Evolutionary conservation across 2,113 vertebrate species (phyloP).

Genomic region (Nothoprocta perdicaria): DNA sequence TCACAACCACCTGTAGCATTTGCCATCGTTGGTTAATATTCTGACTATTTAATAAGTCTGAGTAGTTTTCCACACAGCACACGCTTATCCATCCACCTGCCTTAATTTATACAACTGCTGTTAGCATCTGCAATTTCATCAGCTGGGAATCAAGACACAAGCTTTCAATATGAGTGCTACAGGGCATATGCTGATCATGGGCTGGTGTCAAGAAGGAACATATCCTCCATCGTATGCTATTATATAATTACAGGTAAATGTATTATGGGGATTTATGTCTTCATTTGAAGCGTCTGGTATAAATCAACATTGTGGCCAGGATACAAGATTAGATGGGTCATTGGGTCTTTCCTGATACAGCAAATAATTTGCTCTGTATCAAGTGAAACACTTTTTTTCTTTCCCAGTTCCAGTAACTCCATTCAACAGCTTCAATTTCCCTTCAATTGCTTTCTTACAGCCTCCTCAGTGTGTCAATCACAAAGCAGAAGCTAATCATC

Average conservation of each 20-base stretch:
- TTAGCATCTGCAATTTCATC: conserved; percentile 10
- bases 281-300: conserved; percentile 56
- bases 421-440: conserved; percentile 50
- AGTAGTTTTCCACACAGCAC: neutral
- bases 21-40: neutral
- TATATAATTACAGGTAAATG: conserved; percentile 44
- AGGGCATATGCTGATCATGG: neutral
- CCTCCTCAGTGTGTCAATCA: conserved; percentile 46
- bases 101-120: neutral
- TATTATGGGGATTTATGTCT: conserved; percentile 48
- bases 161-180: neutral
- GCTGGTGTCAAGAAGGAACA: conserved; percentile 46
- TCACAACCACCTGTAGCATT: neutral
- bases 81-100: neutral
- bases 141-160: neutral
- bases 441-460: conserved; percentile 35
- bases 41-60: neutral
- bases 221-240: conserved; percentile 11
- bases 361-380: conserved; percentile 6
- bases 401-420: conserved; percentile 48
- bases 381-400: neutral
- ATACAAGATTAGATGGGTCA: conserved; percentile 63
- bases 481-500: conserved; percentile 39
- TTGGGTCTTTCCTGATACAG: conserved; percentile 54
- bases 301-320: conserved; percentile 41